Evolutionary conservation across 2,888 invertebrate species (phyloP), one percentile per base, ranked within the genome.

Genomic region (Parelbella ahira): DNA sequence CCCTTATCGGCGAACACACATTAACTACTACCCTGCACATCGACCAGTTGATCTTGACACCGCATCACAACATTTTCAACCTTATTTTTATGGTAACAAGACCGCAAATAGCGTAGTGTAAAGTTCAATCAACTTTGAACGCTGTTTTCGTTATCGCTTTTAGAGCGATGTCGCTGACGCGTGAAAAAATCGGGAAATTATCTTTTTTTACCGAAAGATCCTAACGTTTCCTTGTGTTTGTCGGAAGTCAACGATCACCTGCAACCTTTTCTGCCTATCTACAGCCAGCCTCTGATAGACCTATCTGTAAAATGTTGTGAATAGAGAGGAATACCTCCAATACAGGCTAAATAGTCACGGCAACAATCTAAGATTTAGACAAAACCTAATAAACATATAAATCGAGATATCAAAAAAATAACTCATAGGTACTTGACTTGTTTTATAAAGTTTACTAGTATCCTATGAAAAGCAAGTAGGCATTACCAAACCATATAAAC

Each of bases 1-100:
- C 58, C 54, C 72, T 75, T 74, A 75, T 77, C 76, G 62, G 54
- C 46, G 43, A 49, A 53, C 49, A 53, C 54, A 58, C 58, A 56
- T 56, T 64, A 65, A 62, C 63, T 54, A 50, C 42, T 42, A 49
- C 54, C 53, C 51, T 44, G 50, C 36, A 47, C 34, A 21, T 28
- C 33, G 41, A 42, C 48, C 44, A 45, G 25, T 20, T 28, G 44
- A 4, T 2, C 5, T 13, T 30, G 37, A 30, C 8, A 36, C 29
- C 10, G 4, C 4, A 12, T 23, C 9, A 4, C 5, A 15, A 24
- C 6, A 20, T 27, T 23, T 10, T 5, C 19, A 6, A 27, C 24
- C 30, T 28, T 37, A 20, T 32, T 1, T 0, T 0, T 10, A 3
- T n/a, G n/a, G n/a, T n/a, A n/a, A n/a, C n/a, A n/a, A n/a, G n/a